Conservation (phyloP, 2,888 invertebrate species). For the Dasysyrphus tricinctus region DNA sequence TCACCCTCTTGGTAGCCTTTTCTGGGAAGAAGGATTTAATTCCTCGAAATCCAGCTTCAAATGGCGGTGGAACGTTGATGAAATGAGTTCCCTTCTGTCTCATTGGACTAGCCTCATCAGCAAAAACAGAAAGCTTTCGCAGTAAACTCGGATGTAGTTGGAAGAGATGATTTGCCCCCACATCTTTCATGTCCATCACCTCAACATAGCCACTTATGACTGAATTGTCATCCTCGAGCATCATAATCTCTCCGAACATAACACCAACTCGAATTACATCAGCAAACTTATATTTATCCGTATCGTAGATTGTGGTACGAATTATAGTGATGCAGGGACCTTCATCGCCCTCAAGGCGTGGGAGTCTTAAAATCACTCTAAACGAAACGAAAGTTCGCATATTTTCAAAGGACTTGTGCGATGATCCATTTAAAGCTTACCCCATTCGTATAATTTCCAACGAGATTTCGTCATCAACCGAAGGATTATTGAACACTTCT, state of each 20-base stretch:
- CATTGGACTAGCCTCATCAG: constrained; percentile 87
- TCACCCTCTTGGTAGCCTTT: constrained; percentile 86
- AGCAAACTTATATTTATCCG: constrained; percentile 84
- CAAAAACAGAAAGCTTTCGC: constrained; percentile 85
- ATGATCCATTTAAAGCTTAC: constrained; percentile 75
- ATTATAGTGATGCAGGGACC: constrained; percentile 85
- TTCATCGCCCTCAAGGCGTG: constrained; percentile 81
- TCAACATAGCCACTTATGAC: constrained; percentile 85
- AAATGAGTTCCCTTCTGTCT: constrained; percentile 87
- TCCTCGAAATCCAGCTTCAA: constrained; percentile 86
- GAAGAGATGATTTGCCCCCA: constrained; percentile 85
- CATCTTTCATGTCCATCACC: constrained; percentile 86
- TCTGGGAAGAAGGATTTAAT: constrained; percentile 86
- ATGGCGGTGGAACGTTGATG: constrained; percentile 86
- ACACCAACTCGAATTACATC: constrained; percentile 85
- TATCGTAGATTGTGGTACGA: constrained; percentile 84
- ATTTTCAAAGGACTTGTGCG: neutral
- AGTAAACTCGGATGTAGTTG: constrained; percentile 86
- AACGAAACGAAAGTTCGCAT: neutral
- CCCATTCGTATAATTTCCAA: constrained; percentile 81
- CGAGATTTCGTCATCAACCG: constrained; percentile 79
- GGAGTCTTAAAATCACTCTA: constrained; percentile 80
- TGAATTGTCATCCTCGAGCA: constrained; percentile 87
- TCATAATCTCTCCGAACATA: constrained; percentile 87
- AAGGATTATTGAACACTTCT: constrained; percentile 84